Conservation (phyloP, 2,113 vertebrate species). For the Macrotus californicus region DNA sequence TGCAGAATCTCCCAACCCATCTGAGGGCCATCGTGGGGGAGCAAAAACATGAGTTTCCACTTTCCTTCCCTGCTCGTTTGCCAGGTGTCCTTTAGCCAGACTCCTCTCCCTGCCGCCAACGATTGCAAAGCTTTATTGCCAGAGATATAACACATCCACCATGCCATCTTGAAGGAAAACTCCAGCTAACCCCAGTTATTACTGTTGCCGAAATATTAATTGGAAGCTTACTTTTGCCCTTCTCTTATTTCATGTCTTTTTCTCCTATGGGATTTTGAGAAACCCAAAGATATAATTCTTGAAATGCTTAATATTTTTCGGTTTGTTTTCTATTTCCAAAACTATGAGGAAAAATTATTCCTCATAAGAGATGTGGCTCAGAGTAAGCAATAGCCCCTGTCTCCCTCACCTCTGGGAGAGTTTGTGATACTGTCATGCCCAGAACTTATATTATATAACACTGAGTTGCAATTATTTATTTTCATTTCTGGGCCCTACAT, state of each 20-base stretch:
- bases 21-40: neutral
- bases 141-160: neutral
- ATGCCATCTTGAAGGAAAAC: neutral
- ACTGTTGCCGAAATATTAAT: slow-evolving; percentile 26
- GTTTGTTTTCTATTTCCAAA: neutral
- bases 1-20: neutral
- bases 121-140: neutral
- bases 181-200: neutral
- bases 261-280: neutral
- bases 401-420: neutral
- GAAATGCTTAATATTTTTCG: neutral
- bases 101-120: neutral
- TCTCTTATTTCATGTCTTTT: slow-evolving; percentile 10
- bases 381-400: neutral
- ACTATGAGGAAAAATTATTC: neutral
- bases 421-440: too few species aligned
- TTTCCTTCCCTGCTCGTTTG: neutral
- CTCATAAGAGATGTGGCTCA: neutral
- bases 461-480: neutral
- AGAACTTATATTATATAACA: neutral
- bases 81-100: neutral
- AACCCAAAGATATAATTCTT: neutral
- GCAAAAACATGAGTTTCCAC: neutral
- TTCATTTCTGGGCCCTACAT: neutral
- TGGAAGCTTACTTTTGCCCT: neutral